Conservation (phyloP, 2,888 invertebrate species). For the Cabera pusaria region DNA sequence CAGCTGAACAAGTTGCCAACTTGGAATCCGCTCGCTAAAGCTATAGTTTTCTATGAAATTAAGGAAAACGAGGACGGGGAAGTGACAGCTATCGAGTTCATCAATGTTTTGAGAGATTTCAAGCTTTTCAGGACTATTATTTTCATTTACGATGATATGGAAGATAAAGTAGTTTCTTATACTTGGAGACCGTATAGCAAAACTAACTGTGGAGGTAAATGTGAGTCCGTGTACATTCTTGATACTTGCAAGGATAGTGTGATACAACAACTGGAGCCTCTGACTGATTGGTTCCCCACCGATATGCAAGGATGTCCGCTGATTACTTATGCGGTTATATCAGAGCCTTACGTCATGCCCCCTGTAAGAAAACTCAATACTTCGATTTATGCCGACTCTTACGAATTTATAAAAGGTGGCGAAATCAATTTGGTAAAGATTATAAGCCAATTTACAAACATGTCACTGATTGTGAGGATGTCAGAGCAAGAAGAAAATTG, state of each 20-base stretch:
- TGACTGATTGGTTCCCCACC: slow-evolving; percentile 63
- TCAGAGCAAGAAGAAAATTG: slow-evolving; percentile 66
- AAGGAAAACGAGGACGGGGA: slow-evolving; percentile 51
- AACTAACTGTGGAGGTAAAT: slow-evolving; percentile 67
- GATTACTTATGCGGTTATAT: slow-evolving; percentile 65
- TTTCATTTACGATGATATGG: slow-evolving; percentile 57
- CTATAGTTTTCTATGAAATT: slow-evolving; percentile 68
- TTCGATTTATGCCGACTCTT: slow-evolving; percentile 55
- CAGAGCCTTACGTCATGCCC: slow-evolving; percentile 77
- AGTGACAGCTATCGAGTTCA: slow-evolving; percentile 58
- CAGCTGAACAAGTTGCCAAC: slow-evolving; percentile 74
- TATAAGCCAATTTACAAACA: slow-evolving; percentile 72
- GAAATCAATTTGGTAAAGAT: slow-evolving; percentile 76
- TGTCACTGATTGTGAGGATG: slow-evolving; percentile 64
- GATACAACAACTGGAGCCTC: slow-evolving; percentile 50
- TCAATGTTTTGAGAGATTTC: slow-evolving; percentile 63
- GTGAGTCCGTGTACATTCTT: slow-evolving; percentile 64
- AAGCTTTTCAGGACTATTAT: slow-evolving; percentile 69
- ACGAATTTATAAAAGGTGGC: slow-evolving; percentile 64
- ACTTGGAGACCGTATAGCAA: slow-evolving; percentile 73
- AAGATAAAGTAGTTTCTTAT: slow-evolving; percentile 63
- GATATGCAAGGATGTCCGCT: slow-evolving; percentile 73
- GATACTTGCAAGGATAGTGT: slow-evolving; percentile 62
- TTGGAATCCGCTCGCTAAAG: slow-evolving; percentile 80
- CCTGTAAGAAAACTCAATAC: slow-evolving; percentile 52